Conservation (phyloP, 2,888 invertebrate genomes). For the Theretra japonica region DNA sequence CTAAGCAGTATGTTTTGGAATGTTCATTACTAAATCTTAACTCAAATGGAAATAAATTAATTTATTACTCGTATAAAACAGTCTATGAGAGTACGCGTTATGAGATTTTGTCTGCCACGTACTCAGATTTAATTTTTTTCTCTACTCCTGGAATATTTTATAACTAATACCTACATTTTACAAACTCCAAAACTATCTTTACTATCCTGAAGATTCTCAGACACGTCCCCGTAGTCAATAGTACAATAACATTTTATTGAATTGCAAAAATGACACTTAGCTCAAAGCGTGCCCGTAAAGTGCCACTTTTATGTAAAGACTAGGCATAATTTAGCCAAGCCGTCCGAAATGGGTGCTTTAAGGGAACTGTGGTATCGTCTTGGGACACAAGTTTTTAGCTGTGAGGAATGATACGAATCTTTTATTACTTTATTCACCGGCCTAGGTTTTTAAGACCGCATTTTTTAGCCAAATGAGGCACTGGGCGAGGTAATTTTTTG, state of each 20-base stretch:
- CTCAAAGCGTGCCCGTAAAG: conserved; percentile 10
- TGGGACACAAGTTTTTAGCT: not conserved
- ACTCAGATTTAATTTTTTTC: too few species aligned
- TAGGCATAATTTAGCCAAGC: conserved; percentile 21
- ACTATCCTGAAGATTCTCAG: not conserved
- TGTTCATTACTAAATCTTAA: too few species aligned
- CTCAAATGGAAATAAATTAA: too few species aligned
- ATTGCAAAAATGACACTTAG: conserved; percentile 23
- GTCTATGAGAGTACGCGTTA: too few species aligned
- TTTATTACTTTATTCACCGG: not conserved
- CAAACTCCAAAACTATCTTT: not conserved
- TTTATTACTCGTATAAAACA: too few species aligned
- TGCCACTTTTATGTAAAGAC: conserved; percentile 27
- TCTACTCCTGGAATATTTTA: too few species aligned
- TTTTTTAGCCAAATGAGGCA: not conserved
- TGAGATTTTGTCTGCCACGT: too few species aligned
- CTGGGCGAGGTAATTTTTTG: not conserved
- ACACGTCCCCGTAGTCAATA: not conserved
- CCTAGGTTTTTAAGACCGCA: not conserved
- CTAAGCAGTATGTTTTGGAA: too few species aligned
- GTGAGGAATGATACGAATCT: not conserved
- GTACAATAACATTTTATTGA: conserved; percentile 23
- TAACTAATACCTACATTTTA: too few species aligned
- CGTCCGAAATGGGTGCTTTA: conserved; percentile 16
- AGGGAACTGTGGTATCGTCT: not conserved